A percentile compares a stretch with the other conserved stretches of the same genome.
Conservation (phyloP, 2,888 invertebrate species). For the Alviniconcha strummeri region DNA sequence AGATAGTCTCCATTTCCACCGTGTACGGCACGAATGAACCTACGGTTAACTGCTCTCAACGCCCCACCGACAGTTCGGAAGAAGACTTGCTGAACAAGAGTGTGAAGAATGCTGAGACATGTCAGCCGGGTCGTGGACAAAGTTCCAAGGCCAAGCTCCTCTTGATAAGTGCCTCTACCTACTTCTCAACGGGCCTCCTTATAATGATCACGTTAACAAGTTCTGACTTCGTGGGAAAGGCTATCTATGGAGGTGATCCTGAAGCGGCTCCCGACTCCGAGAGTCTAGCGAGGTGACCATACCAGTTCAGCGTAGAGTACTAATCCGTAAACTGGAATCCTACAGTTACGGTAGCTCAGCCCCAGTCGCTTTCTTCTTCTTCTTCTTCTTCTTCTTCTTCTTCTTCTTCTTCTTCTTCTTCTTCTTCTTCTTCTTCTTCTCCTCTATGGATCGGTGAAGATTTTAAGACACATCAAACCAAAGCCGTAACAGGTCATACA, state of each 20-base stretch:
- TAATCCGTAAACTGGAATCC: too few species aligned
- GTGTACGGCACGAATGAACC: too few species aligned
- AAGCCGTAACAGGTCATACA: too few species aligned
- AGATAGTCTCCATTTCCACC: too few species aligned
- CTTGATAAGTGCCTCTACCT: not conserved
- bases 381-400: not conserved
- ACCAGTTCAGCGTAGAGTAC: too few species aligned
- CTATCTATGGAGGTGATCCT: slow-evolving; percentile 3
- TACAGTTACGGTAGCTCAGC: not conserved
- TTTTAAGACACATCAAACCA: too few species aligned
- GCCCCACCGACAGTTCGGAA: not conserved
- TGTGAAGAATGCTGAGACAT: not conserved
- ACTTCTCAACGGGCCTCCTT: not conserved
- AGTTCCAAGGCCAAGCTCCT: not conserved
- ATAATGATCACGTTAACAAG: not conserved
- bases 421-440: not conserved
- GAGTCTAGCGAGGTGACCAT: not conserved
- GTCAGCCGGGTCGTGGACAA: not conserved
- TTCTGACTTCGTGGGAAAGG: slow-evolving; percentile 18
- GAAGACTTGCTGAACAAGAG: not conserved
- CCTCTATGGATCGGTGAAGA: too few species aligned
- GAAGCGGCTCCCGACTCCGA: not conserved
- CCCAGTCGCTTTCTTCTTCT: not conserved
- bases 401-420: not conserved
- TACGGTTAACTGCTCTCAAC: too few species aligned